These are phyloP conservation scores for Dallia pectoralis DNA, from an alignment of 2,797 vertebrate species.

Conservation along the genomic window DNA sequence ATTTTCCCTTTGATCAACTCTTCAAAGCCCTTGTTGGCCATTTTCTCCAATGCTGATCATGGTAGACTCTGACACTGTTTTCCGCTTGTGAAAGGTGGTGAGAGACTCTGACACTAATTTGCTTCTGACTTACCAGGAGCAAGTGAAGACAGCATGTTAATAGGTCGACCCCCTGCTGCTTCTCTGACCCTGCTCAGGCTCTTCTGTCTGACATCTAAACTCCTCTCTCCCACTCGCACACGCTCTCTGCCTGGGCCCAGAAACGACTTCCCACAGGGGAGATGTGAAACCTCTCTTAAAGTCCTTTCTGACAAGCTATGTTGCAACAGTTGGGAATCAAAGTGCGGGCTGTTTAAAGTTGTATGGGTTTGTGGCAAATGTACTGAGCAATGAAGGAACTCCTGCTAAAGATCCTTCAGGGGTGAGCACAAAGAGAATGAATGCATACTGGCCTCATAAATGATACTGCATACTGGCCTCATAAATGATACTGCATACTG, in stretches of 20 bases:
- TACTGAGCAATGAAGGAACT: neutral
- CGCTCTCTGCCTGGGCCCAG: neutral
- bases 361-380: neutral
- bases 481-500: too few relatives aligned
- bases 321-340: neutral
- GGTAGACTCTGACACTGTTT: constrained; percentile 36
- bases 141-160: neutral
- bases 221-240: neutral
- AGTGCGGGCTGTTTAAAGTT: neutral
- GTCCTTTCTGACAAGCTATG: constrained; percentile 1
- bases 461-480: neutral
- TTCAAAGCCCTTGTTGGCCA: constrained; percentile 50
- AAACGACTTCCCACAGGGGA: neutral
- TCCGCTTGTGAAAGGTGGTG: constrained; percentile 35
- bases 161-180: neutral
- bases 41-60: constrained; percentile 27
- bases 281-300: neutral
- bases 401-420: neutral
- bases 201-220: neutral
- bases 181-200: neutral
- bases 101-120: constrained; percentile 26
- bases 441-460: neutral
- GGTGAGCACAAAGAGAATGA: neutral
- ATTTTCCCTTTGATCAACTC: constrained; percentile 50
- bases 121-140: neutral